These are phyloP conservation scores for Nesogale talazaci DNA, from an alignment of 2,113 vertebrate species.

Conservation along the genomic window DNA sequence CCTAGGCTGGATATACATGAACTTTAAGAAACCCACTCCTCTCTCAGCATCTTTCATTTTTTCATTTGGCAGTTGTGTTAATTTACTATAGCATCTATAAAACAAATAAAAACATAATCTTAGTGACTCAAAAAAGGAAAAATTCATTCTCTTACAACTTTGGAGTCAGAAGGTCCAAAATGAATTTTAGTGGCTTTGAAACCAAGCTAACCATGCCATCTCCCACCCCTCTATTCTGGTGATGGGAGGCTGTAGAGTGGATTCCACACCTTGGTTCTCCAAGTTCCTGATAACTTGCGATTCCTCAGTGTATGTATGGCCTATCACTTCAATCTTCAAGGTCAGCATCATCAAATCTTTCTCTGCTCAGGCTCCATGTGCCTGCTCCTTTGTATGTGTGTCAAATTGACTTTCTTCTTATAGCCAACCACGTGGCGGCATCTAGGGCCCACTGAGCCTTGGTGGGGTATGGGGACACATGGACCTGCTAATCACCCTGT, in stretches of 20 bases:
- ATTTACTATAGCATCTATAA: not conserved
- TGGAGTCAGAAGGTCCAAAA: not conserved
- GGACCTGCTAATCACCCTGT: not conserved
- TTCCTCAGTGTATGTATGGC: not conserved
- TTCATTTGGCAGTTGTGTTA: not conserved
- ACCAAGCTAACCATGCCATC: too few relatives aligned
- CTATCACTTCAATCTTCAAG: not conserved
- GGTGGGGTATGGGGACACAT: too few relatives aligned
- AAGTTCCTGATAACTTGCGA: not conserved
- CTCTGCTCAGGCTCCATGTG: not conserved
- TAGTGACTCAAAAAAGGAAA: not conserved
- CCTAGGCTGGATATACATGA: not conserved
- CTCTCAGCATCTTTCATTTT: not conserved
- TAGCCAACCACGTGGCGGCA: not conserved
- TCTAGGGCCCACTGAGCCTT: not conserved
- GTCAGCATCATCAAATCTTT: not conserved
- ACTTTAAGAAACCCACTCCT: conserved; percentile 4
- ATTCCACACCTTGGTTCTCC: not conserved
- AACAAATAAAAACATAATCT: not conserved
- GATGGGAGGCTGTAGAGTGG: too few relatives aligned
- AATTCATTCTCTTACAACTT: conserved; percentile 1
- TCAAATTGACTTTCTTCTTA: not conserved
- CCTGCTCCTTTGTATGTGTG: not conserved
- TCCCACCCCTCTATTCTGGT: too few relatives aligned
- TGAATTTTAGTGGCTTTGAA: not conserved